phyloP scores from a whole-genome alignment of 2,113 vertebrate species.

The Polyodon spathula region DNA sequence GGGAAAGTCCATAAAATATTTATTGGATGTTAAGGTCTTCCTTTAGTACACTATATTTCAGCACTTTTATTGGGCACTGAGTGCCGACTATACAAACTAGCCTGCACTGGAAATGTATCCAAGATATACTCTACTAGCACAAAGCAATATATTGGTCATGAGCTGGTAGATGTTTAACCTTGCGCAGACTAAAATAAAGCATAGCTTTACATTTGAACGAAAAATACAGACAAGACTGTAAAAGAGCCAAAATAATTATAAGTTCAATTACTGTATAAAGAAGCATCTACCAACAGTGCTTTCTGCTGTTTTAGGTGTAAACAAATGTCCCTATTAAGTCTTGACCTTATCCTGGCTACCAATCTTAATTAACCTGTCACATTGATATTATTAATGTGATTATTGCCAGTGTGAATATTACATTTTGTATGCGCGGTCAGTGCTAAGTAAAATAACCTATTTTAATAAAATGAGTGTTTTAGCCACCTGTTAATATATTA shows the following conservation, averaged over 20 bases:
- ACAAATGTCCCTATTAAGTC: no score
- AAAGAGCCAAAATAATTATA: no score
- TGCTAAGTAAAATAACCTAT: no score
- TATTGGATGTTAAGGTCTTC: conserved; percentile 13
- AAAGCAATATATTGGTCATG: conserved; percentile 6
- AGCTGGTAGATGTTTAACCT: conserved; percentile 11
- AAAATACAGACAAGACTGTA: conserved; percentile 1
- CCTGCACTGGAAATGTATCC: conserved; percentile 9
- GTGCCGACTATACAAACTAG: conserved; percentile 13
- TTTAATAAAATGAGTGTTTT: no score
- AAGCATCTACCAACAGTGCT: not conserved
- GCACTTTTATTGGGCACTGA: conserved; percentile 16
- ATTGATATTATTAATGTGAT: no score
- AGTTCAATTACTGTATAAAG: no score
- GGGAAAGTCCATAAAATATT: conserved; percentile 13
- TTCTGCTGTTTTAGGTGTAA: conserved; percentile 5
- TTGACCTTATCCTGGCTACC: no score
- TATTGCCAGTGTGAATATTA: no score
- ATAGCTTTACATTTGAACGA: not conserved
- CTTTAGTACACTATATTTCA: conserved; percentile 13
- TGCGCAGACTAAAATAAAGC: conserved; percentile 5
- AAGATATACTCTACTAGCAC: conserved; percentile 11
- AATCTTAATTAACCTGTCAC: no score
- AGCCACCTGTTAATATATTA: no score
- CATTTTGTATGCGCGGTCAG: no score